Percentiles rank a stretch among this genome's conserved stretches.
These are phyloP conservation scores for Macrobrachium nipponense DNA, from an alignment of 1,140 invertebrate species.

Conservation along the genomic window DNA sequence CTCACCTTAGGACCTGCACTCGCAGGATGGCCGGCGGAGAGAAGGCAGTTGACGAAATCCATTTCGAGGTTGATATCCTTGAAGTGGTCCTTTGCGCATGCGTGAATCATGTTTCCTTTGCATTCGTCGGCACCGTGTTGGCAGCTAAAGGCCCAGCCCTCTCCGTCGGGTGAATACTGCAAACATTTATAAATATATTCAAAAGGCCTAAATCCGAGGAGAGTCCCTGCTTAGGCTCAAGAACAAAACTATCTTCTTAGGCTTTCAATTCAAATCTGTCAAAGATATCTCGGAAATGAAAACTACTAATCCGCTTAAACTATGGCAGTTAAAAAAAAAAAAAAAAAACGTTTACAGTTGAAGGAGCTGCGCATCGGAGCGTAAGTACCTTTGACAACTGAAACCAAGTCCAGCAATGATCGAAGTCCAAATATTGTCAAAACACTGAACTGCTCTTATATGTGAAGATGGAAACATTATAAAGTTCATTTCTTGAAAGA, in stretches of 20 bases:
- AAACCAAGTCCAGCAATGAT: no score
- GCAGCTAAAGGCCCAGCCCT: constrained; percentile 76
- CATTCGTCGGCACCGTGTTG: constrained; percentile 88
- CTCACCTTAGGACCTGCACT: constrained; percentile 53
- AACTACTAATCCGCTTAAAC: no score
- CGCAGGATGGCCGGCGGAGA: constrained; percentile 52
- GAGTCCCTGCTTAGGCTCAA: not conserved
- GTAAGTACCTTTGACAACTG: no score
- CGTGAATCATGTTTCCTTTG: constrained; percentile 87
- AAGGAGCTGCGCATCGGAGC: no score
- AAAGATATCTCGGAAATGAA: no score
- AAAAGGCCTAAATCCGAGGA: not conserved
- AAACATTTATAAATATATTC: not conserved
- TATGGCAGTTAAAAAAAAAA: no score
- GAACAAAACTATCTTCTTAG: not conserved
- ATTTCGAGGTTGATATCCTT: constrained; percentile 59
- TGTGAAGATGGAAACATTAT: no score
- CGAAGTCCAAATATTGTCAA: no score
- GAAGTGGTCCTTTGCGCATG: constrained; percentile 77
- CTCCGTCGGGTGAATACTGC: constrained; percentile 43
- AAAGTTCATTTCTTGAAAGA: no score
- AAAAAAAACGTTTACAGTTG: no score
- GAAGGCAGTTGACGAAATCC: constrained; percentile 63
- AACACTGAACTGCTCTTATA: no score
- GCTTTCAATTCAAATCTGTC: no score